Percentiles rank a stretch among this genome's conserved stretches.
These are phyloP conservation scores for Acanthoscelides obtectus DNA, from an alignment of 2,888 invertebrate species.

Conservation along the genomic window DNA sequence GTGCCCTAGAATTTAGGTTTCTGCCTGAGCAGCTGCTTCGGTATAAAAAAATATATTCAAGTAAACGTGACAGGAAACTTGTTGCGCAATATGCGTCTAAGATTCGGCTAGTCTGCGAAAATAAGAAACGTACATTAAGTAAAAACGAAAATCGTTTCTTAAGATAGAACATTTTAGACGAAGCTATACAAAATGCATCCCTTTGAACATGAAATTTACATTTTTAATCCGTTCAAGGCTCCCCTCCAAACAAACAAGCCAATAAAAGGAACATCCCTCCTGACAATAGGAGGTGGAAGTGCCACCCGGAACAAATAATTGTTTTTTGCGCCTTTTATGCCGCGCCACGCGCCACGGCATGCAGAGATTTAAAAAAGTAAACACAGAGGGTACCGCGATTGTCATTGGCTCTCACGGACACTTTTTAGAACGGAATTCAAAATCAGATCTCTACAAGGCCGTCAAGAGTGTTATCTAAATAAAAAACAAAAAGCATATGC, in stretches of 20 bases:
- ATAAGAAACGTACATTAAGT: too few relatives aligned
- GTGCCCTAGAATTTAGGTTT: too few relatives aligned
- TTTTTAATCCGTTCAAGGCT: too few relatives aligned
- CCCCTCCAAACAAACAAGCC: not conserved
- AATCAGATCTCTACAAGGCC: not conserved
- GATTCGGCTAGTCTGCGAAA: too few relatives aligned
- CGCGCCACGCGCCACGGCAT: not conserved
- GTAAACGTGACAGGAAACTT: too few relatives aligned
- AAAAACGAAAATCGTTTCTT: too few relatives aligned
- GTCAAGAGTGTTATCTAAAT: not conserved
- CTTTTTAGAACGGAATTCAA: not conserved
- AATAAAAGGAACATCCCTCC: not conserved
- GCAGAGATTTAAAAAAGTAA: not conserved
- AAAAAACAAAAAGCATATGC: not conserved
- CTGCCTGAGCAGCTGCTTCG: too few relatives aligned
- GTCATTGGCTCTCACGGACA: not conserved
- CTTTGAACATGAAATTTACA: too few relatives aligned
- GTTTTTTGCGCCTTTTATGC: not conserved
- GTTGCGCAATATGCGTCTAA: too few relatives aligned
- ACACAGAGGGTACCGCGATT: not conserved
- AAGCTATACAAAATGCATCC: too few relatives aligned
- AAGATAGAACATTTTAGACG: too few relatives aligned
- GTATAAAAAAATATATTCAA: too few relatives aligned
- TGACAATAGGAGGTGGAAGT: not conserved
- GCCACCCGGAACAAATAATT: not conserved